Conservation (phyloP, 1,140 invertebrate species). For the Caenorhabditis tropicalis region DNA sequence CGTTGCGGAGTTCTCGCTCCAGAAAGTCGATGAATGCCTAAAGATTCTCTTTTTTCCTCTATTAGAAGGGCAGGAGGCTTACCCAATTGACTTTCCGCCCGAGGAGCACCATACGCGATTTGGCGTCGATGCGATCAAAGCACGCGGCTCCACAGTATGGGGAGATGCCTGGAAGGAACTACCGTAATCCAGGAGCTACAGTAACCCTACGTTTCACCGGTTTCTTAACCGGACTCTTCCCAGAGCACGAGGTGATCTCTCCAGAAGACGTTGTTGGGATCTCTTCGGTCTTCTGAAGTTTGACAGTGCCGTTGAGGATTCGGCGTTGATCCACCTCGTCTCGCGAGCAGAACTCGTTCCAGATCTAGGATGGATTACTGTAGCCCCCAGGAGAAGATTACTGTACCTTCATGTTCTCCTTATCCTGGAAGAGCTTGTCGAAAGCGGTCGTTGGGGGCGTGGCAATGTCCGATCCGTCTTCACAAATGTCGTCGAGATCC, state of each 20-base stretch:
- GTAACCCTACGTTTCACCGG: slow-evolving; percentile 4
- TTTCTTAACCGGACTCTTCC: slow-evolving; percentile 37
- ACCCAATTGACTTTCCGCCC: slow-evolving; percentile 58
- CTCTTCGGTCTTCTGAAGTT: slow-evolving; percentile 42
- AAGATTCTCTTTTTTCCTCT: too few relatives aligned
- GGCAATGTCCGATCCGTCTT: slow-evolving; percentile 66
- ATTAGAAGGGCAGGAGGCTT: slow-evolving; percentile 52
- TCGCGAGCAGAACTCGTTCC: slow-evolving; percentile 69
- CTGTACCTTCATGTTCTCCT: slow-evolving; percentile 65
- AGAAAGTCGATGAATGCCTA: slow-evolving; percentile 61
- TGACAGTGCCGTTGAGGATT: slow-evolving; percentile 56
- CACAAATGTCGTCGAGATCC: slow-evolving; percentile 68
- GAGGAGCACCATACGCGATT: slow-evolving; percentile 53
- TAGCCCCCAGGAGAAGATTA: background rate
- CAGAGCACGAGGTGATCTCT: background rate
- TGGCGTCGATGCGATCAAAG: slow-evolving; percentile 64
- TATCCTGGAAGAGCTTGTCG: slow-evolving; percentile 64
- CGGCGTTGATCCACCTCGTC: slow-evolving; percentile 65
- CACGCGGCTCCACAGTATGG: slow-evolving; percentile 61
- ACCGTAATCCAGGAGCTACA: too few relatives aligned
- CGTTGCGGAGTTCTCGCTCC: slow-evolving; percentile 61
- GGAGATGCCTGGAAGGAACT: slow-evolving; percentile 62
- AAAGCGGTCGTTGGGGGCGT: slow-evolving; percentile 64
- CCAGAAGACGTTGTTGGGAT: slow-evolving; percentile 7
- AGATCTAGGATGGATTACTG: slow-evolving; percentile 48